Conservation (phyloP, 2,888 invertebrate genomes). For the Himalopsyche anomala region DNA sequence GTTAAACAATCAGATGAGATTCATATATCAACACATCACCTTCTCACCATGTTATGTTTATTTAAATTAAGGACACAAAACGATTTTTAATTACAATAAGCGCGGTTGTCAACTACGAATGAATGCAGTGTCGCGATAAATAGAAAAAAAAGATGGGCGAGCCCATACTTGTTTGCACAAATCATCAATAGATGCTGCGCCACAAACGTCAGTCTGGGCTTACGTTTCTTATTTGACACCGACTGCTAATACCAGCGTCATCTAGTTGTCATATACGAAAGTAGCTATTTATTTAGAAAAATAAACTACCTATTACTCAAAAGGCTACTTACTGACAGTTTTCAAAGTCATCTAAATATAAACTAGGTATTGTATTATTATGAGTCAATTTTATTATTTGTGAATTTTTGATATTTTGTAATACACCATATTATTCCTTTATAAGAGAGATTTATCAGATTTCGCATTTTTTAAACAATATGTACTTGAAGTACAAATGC, state of each 20-base stretch:
- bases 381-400: too few relatives aligned
- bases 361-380: too few relatives aligned
- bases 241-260: neutral
- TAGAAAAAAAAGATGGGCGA: conserved; percentile 58
- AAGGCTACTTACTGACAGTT: too few relatives aligned
- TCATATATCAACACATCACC: conserved; percentile 54
- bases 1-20: conserved; percentile 49
- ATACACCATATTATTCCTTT: neutral
- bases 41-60: conserved; percentile 59
- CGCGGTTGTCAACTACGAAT: conserved; percentile 53
- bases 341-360: too few relatives aligned
- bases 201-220: conserved; percentile 56
- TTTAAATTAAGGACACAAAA: conserved; percentile 50
- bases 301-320: neutral
- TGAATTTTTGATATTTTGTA: too few relatives aligned
- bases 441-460: too few relatives aligned
- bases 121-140: conserved; percentile 53
- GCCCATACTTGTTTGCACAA: conserved; percentile 60
- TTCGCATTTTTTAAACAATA: too few relatives aligned
- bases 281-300: conserved; percentile 3
- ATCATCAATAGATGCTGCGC: conserved; percentile 59
- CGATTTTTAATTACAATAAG: conserved; percentile 42
- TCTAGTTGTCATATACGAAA: conserved; percentile 18
- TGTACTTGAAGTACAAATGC: too few relatives aligned
- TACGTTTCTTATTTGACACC: neutral